Conservation (phyloP, 2,797 vertebrate species). For the Pelobates cultripes region DNA sequence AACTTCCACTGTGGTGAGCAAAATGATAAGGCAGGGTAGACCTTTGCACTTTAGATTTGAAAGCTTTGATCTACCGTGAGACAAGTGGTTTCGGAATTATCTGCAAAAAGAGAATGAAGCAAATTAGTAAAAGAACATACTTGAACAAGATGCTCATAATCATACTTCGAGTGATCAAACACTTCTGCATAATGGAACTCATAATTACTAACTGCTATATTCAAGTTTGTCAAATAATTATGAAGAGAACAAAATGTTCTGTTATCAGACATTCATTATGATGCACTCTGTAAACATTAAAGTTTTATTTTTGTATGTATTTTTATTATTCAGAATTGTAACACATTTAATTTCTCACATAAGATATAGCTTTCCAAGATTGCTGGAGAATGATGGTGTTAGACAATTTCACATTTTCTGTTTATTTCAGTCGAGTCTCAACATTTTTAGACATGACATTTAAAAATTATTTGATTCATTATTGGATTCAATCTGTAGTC, state of each 20-base stretch:
- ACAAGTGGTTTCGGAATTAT: conserved; percentile 72
- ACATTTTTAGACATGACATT: background rate
- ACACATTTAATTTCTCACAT: conserved; percentile 56
- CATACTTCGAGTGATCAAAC: conserved; percentile 71
- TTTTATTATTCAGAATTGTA: conserved; percentile 58
- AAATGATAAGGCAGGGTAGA: conserved; percentile 68
- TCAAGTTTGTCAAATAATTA: conserved; percentile 58
- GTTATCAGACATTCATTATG: conserved; percentile 56
- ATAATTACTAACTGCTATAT: conserved; percentile 67
- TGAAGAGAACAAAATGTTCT: conserved; percentile 62
- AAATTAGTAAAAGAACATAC: conserved; percentile 64
- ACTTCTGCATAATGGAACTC: conserved; percentile 63
- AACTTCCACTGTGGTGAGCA: conserved; percentile 67
- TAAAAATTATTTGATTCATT: background rate
- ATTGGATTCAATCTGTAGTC: background rate
- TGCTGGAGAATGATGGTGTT: background rate
- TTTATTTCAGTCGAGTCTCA: background rate
- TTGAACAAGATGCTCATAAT: conserved; percentile 69
- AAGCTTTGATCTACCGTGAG: conserved; percentile 74
- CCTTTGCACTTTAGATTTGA: conserved; percentile 69
- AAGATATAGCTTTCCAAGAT: background rate
- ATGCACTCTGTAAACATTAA: conserved; percentile 53
- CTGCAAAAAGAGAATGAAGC: conserved; percentile 66
- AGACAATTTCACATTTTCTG: background rate
- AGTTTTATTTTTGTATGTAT: conserved; percentile 58